Base-by-base conservation (phyloP, 2,797 vertebrate genomes). In the Babyrousa celebensis region DNA sequence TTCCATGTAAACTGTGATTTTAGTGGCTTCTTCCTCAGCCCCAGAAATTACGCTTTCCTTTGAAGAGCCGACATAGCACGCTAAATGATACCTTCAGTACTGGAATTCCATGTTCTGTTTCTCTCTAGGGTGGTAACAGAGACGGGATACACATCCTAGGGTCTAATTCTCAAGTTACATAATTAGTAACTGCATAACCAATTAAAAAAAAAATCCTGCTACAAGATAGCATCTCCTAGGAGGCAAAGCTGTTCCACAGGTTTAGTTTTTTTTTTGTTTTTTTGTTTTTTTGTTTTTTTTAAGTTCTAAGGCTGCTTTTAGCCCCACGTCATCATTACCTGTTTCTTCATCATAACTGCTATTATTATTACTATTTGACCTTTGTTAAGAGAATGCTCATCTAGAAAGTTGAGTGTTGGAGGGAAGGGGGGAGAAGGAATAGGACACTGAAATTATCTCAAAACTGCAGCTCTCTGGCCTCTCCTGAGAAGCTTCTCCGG, bases 91-190 rank as follows among this genome's bases (percentile, higher is more conserved):
- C 77, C 89, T 94, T 96, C 78, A 88, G 87, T 89, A 60, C 80
- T 95, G 71, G 82, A 96, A 97, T 80, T 95, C 54, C 36, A 43
- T 68, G 91, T 85, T 96, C 93, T 94, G 56, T 89, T 95, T 6
- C 96, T 84, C 3, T 70, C 83, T 48, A 89, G 82, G 74, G 65
- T 94, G 88, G 88, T 90, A 94, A 91, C 40, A 96, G 96, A 94
- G 75, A 96, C 77, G 92, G 63, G 83, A 84, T 95, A 65, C 36
- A n/a, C 27, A 20, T 77, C 75, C 67, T 87, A 54, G 43, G n/a
- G 52, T 94, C 83, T 95, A 70, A 68, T 65, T 89, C 94, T 97
- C 75, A 65, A 93, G 60, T 94, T 94, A 95, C 8, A 72, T 95
- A 95, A 96, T 97, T 95, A 97, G 78, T 89, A 94, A 96, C 67